A percentile compares a stretch with the other conserved stretches of the same genome.
Conservation (phyloP, 2,113 vertebrate species). For the Phoxinus phoxinus region DNA sequence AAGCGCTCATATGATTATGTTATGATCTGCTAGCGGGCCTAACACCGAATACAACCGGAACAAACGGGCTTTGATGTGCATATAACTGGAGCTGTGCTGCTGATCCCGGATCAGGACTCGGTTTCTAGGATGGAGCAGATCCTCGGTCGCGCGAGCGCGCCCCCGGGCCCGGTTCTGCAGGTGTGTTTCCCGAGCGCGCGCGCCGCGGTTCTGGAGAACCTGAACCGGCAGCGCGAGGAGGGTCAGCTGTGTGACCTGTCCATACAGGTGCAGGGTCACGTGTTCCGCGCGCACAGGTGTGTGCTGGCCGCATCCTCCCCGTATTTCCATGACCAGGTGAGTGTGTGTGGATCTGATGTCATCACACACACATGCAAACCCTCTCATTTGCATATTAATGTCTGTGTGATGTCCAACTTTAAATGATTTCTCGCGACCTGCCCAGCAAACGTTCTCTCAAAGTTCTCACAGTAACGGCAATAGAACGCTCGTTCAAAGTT, state of each 20-base stretch:
- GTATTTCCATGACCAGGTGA: constrained; percentile 86
- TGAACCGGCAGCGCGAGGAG: constrained; percentile 88
- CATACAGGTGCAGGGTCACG: constrained; percentile 81
- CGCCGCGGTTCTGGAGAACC: constrained; percentile 83
- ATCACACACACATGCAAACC: neutral
- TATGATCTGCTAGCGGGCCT: neutral
- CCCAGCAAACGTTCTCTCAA: too few relatives aligned
- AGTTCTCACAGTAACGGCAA: too few relatives aligned
- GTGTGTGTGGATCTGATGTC: neutral
- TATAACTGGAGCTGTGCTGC: neutral
- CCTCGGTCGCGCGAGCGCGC: constrained; percentile 13
- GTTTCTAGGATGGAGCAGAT: constrained; percentile 31
- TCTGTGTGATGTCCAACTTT: neutral
- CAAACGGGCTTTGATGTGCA: neutral
- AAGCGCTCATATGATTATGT: neutral
- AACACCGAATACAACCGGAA: neutral
- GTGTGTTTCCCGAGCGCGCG: constrained; percentile 87
- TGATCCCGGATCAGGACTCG: neutral
- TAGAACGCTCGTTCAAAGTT: too few relatives aligned
- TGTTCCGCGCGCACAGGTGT: constrained; percentile 82
- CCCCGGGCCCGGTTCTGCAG: constrained; percentile 73
- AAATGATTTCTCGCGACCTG: neutral
- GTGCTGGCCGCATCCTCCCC: constrained; percentile 83
- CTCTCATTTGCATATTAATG: neutral
- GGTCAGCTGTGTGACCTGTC: constrained; percentile 84